These are phyloP conservation scores for Cheiracanthium punctorium DNA, from an alignment of 2,888 invertebrate species.

Conservation along the genomic window DNA sequence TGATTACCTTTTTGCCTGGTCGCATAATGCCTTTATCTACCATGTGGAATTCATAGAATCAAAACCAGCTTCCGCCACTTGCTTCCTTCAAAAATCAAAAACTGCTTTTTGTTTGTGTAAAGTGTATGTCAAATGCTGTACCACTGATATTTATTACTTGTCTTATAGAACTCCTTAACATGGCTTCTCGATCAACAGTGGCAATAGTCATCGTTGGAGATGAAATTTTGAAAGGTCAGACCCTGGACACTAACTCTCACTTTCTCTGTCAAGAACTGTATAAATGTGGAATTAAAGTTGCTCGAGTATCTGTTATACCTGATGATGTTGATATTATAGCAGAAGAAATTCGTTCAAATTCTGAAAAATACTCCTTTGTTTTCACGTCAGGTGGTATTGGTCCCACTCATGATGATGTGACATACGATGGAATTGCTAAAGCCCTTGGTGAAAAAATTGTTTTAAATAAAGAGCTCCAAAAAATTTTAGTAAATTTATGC, in stretches of 20 bases:
- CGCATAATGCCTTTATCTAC: no score
- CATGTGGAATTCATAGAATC: no score
- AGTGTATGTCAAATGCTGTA: no score
- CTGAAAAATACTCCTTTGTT: constrained; percentile 81
- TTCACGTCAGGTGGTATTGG: constrained; percentile 87
- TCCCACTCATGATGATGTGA: constrained; percentile 87
- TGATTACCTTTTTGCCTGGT: no score
- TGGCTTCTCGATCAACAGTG: constrained; percentile 62
- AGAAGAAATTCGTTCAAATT: constrained; percentile 81
- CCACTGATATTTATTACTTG: no score
- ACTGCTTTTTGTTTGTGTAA: no score
- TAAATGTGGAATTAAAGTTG: constrained; percentile 81
- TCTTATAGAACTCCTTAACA: constrained; percentile 4
- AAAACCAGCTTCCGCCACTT: no score
- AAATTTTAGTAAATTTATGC: constrained; percentile 75
- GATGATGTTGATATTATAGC: constrained; percentile 82
- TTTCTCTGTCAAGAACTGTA: constrained; percentile 81
- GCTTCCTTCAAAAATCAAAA: no score
- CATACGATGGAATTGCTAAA: constrained; percentile 82
- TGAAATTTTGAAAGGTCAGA: constrained; percentile 85
- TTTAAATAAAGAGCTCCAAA: constrained; percentile 76
- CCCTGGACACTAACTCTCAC: constrained; percentile 82
- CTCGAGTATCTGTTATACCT: constrained; percentile 81
- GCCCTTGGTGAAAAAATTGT: constrained; percentile 77
- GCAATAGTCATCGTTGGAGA: constrained; percentile 82